Evolutionary conservation across 2,888 invertebrate genomes (phyloP).

Genomic region (Podotricha telesiphe): DNA sequence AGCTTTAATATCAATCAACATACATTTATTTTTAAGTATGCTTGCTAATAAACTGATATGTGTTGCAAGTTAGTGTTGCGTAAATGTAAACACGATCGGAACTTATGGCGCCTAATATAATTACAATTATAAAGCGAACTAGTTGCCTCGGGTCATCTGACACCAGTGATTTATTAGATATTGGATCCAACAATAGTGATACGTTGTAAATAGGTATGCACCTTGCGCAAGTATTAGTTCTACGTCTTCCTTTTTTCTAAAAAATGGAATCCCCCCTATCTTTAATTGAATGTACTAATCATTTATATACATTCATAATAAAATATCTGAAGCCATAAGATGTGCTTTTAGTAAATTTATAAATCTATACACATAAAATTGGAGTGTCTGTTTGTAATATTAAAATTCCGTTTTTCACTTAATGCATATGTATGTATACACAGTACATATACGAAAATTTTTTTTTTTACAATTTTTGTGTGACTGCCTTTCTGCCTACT

Average conservation of each 20-base stretch:
- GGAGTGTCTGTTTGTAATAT: no score
- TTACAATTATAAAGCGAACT: slow-evolving; percentile 57
- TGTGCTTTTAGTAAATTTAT: no score
- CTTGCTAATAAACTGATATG: neutral
- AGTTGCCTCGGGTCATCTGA: slow-evolving; percentile 63
- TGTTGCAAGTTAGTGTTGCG: slow-evolving; percentile 54
- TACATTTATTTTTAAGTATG: neutral
- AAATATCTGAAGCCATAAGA: no score
- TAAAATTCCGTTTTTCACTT: no score
- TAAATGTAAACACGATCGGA: slow-evolving; percentile 60
- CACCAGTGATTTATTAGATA: slow-evolving; percentile 46
- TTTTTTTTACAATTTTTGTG: no score
- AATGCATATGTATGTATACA: no score
- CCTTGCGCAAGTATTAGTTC: neutral
- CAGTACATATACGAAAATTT: no score
- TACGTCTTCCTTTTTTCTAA: neutral
- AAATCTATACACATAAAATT: no score
- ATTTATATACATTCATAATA: no score
- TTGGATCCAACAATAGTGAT: slow-evolving; percentile 21
- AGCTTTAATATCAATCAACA: neutral
- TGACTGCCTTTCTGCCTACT: no score
- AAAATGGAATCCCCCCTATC: no score
- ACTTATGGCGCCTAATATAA: slow-evolving; percentile 49
- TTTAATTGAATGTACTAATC: no score
- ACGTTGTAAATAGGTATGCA: neutral